Evolutionary conservation across 2,113 vertebrate genomes (phyloP), one percentile per base, ranked within the genome.

Genomic region (Atractosteus spatula): DNA sequence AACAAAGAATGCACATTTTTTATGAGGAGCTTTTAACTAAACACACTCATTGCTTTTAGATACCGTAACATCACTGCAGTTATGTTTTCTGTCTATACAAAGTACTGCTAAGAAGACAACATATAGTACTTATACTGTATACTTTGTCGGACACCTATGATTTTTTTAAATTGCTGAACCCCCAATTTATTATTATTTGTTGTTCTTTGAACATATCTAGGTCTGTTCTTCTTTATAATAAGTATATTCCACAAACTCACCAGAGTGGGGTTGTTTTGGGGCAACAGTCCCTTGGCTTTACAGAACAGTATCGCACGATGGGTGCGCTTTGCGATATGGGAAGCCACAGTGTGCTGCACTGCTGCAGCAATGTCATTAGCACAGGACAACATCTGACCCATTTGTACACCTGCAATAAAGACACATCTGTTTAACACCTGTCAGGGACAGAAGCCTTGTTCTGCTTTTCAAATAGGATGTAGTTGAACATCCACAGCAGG

Each of bases 251-350:
- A 41, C 51, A 51, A 56, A 86, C 93, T 88, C 81, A 99, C 97
- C 91, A 99, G 73, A 13, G 89, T 81, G 62, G 96, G 89, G 43
- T 81, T 82, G 75, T 45, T 75, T 0, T 85, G 62, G 0, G 88
- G 47, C 44, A 99, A 76, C 69, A 98, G 81, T 51, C 68, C 65
- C 16, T 83, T 91, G n/a, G 84, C 87, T 69, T 84, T 86, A 79
- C 96, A 97, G 83, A 98, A 99, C 45, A 98, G 81, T 84, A 99
- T 88, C 77, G 96, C 97, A 0, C 96, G 92, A 8, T 95, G 92
- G 0, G 96, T 96, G 17, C 93, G 89, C 78, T 92, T 93, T 0
- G 91, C 91, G 2, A 99, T 84, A 68, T 99, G 96, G 73, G 80
- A 74, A 0, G 95, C 87, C 0, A 93, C 85, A 0, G 89, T 76